Evolutionary conservation across 2,113 vertebrate genomes (phyloP), one percentile per base, ranked within the genome.

Genomic region (Sminthopsis crassicaudata): DNA sequence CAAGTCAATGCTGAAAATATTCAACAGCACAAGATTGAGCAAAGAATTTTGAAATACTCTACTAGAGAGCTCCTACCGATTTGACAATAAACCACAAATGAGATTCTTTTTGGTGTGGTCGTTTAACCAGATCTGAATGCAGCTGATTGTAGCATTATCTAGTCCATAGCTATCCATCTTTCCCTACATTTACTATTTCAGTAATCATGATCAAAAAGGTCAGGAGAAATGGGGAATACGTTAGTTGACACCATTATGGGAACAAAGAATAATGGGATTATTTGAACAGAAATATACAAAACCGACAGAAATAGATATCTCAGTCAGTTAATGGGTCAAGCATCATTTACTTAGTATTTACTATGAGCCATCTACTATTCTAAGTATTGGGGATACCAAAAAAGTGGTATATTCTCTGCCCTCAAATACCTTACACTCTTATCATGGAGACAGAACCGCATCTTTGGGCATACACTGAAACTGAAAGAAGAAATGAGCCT

Each of bases 271-370:
- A 92, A 94, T 97, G 53, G 53, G 76, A 94, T 90, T 92, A 96
- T 94, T 88, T 90, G 94, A 97, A 96, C 90, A 95, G 55, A 96
- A 95, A 94, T 22, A 94, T 54, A 46, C 89, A 94, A 94, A 96
- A 55, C 54, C 42, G 16, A 92, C 90, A 91, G 90, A 93, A 93
- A 54, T 76, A 27, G 84, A 30, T 91, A 92, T 36, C 36, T 42
- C 67, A n/a, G 22, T 76, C 12, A n/a, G 4, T n/a, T n/a, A 76
- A n/a, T 76, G 14, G 19, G 7, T 84, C 6, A 84, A 42, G 67
- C 42, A 84, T 84, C 67, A 84, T 84, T 84, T 84, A 84, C 42
- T 84, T 22, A 36, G 30, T 67, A 36, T 30, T 7, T 84, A 19
- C 67, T 67, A 76, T n/a, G 14, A 76, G 5, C 36, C 60, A 76